Conservation (phyloP, 2,797 vertebrate species). For the Oryzias dopingdopingensis region DNA sequence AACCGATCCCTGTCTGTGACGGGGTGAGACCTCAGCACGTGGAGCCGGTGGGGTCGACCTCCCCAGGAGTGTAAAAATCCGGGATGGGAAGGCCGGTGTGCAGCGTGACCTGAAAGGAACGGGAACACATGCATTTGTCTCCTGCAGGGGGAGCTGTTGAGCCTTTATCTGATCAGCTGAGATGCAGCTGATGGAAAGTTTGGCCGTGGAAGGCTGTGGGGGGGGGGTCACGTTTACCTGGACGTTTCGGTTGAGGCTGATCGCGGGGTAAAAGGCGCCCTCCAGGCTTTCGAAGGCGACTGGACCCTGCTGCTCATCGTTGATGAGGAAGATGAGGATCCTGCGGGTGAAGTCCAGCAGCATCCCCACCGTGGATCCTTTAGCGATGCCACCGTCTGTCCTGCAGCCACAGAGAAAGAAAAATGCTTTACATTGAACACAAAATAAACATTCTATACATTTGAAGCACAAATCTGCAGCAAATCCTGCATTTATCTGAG, state of each 20-base stretch:
- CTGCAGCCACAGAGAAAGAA: constrained; percentile 60
- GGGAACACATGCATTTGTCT: neutral
- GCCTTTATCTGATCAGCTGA: neutral
- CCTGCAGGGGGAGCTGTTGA: constrained; percentile 55
- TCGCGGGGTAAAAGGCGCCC: constrained; percentile 90
- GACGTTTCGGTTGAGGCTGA: constrained; percentile 98
- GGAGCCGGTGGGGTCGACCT: constrained; percentile 73
- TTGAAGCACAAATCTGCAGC: too few species aligned
- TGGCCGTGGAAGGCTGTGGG: too few species aligned
- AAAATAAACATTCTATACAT: too few species aligned
- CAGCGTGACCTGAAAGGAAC: constrained; percentile 83
- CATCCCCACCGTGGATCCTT: constrained; percentile 91
- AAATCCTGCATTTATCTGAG: too few species aligned
- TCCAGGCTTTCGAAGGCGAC: constrained; percentile 93
- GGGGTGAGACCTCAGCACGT: constrained; percentile 66
- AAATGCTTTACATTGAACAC: neutral
- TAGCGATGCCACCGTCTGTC: constrained; percentile 92
- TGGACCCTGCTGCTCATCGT: constrained; percentile 97
- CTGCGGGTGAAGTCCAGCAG: constrained; percentile 90
- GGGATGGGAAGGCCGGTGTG: constrained; percentile 94
- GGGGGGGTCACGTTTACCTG: constrained; percentile 78
- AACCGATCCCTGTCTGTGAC: neutral
- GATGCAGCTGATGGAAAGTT: neutral
- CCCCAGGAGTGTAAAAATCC: constrained; percentile 88
- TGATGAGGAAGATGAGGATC: constrained; percentile 93